Evolutionary conservation across 1,140 invertebrate species (phyloP), one percentile per base, ranked within the genome.

Genomic region (Nylanderia fulva): DNA sequence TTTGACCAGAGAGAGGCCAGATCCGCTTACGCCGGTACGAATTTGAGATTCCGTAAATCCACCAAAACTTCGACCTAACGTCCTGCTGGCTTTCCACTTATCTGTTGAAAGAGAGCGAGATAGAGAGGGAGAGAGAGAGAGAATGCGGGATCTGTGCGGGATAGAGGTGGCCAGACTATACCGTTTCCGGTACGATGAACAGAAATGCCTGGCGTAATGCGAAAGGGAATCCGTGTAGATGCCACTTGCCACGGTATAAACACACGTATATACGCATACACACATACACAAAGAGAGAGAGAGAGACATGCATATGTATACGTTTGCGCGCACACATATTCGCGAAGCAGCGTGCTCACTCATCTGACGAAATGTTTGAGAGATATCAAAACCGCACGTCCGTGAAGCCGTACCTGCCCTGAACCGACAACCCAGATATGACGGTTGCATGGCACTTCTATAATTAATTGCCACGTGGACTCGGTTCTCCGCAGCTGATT

Each of bases 21-120:
- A 89, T 90, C 89, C 87, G 88, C 88, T 89, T 89, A 90, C 86
- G 86, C 79, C 52, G 24, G 45, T 88, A 85, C 86, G 86, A 88
- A 90, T 89, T 89, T 86, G 66, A 86, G 79, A 87, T 88, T 89
- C 86, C 76, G 88, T 89, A 90, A 90, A 89, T 89, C 86, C 83
- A 84, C 66, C 86, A 68, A 85, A 86, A 89, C 86, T 89, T 88
- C 68, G 58, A 88, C 77, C 86, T 86, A n/a, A 88, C 77, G 84
- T 86, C 77, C 61, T 68, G 15, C 86, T 74, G 63, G 86, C 85
- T 88, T 88, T 87, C 85, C 66, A 86, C 86, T 88, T 88, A 87
- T 88, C 79, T 84, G 52, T 69, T 33, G 75, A 63, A 48, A 48
- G 52, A 71, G 64, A 61, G 58, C 64, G 83, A 68, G 79, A 54